Evolutionary conservation across 2,888 invertebrate species (phyloP).

Genomic region (Chouioia cunea): DNA sequence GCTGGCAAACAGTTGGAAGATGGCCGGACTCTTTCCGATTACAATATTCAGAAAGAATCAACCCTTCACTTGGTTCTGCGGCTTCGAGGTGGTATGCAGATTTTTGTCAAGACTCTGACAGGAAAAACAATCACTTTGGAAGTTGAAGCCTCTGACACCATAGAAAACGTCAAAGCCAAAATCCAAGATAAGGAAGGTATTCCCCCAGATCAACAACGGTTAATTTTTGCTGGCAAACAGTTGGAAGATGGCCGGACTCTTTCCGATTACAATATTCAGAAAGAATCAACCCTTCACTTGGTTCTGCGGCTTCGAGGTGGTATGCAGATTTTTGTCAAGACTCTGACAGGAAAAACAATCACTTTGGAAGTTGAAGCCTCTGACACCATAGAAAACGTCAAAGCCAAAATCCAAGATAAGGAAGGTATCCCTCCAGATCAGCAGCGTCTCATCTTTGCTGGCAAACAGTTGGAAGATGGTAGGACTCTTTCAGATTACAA

Average conservation of each 20-base stretch:
- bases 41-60: conserved; percentile 57
- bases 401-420: conserved; percentile 92
- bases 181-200: conserved; percentile 58
- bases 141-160: conserved; percentile 54
- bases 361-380: conserved; percentile 93
- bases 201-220: conserved; percentile 55
- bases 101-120: conserved; percentile 55
- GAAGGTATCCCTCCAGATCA: conserved; percentile 88
- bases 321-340: conserved; percentile 94
- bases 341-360: conserved; percentile 94
- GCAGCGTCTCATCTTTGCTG: conserved; percentile 93
- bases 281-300: conserved; percentile 55
- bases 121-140: conserved; percentile 56
- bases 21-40: conserved; percentile 55
- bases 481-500: conserved; percentile 94
- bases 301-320: conserved; percentile 56
- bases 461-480: conserved; percentile 96
- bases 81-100: conserved; percentile 57
- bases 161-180: conserved; percentile 54
- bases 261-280: conserved; percentile 57
- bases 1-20: conserved; percentile 56
- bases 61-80: conserved; percentile 55
- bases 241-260: conserved; percentile 55
- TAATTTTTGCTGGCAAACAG: conserved; percentile 57
- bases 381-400: conserved; percentile 95